Evolutionary conservation across 2,888 invertebrate species (phyloP), one percentile per base, ranked within the genome.

Genomic region (Xiphydria camelus): DNA sequence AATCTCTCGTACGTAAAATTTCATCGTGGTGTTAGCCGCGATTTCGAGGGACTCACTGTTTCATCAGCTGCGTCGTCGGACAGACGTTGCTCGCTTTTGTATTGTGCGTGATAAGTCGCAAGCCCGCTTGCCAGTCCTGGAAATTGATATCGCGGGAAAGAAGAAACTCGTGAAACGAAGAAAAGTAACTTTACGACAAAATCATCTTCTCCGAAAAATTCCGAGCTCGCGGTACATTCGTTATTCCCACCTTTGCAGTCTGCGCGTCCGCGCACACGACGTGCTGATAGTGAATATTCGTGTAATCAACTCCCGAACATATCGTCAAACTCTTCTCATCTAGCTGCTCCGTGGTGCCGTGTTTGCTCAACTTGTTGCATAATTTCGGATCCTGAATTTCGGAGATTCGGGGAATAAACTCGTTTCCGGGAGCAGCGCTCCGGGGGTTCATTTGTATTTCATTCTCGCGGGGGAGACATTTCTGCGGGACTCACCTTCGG

Each of bases 41-140:
- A n/a, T n/a, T n/a, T n/a, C n/a, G n/a, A n/a, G n/a, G 14, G 15
- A 90, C 94, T 87, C 84, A 96, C 96, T 97, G 96, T 82, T 96
- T 97, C 86, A 90, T 91, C 53, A 97, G 83, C 78, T 87, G 91
- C 51, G 91, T 94, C 78, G 88, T 84, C 26, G 93, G 91, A 76
- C 95, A 97, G 53, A 92, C 88, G 80, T 96, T 96, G 79, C 86
- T 90, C 74, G 88, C 87, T 82, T 94, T 94, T 81, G 88, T 92
- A 80, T 94, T 95, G 80, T 94, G 93, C 45, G 94, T 91, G 71
- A 96, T 86, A 59, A 80, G 80, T 58, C 94, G 86, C 48, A 97
- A 82, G 52, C 87, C 84, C 72, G 87, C 85, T 80, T 94, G 89
- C 96, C 96, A 97, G 63, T 80, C 83, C 94, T 95, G 79, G 56